Conservation (phyloP, 2,113 vertebrate genomes). For the Sialia sialis region DNA sequence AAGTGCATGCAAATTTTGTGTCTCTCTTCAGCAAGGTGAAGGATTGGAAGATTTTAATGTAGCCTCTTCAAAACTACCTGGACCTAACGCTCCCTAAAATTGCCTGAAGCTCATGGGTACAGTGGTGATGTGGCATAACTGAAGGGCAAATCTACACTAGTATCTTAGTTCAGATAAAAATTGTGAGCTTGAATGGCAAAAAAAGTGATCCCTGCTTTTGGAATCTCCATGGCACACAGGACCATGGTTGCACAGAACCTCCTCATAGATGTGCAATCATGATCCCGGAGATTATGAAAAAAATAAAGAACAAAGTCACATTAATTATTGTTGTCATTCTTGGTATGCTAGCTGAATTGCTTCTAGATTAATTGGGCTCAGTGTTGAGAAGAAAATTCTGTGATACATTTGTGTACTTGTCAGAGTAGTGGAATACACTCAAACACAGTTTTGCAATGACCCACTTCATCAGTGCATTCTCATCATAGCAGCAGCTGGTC, state of each 20-base stretch:
- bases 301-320: neutral
- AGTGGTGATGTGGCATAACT: neutral
- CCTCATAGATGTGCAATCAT: neutral
- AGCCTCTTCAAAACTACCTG: neutral
- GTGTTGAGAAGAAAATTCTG: neutral
- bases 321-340: neutral
- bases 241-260: neutral
- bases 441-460: neutral
- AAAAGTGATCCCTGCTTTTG: neutral
- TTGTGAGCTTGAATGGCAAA: neutral
- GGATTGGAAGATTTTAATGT: neutral
- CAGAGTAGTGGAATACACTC: neutral
- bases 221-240: neutral
- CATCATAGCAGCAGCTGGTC: neutral
- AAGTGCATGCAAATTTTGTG: neutral
- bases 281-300: neutral
- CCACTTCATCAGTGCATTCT: neutral
- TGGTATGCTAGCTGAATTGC: neutral
- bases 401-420: neutral
- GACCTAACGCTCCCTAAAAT: neutral
- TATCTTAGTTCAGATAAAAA: neutral
- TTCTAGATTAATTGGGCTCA: neutral
- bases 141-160: neutral
- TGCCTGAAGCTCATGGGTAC: neutral
- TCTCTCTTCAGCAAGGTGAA: neutral